Percentiles rank a stretch among this genome's conserved stretches.
phyloP scores from a whole-genome alignment of 2,888 invertebrate species.

The Drosophila quinaria region DNA sequence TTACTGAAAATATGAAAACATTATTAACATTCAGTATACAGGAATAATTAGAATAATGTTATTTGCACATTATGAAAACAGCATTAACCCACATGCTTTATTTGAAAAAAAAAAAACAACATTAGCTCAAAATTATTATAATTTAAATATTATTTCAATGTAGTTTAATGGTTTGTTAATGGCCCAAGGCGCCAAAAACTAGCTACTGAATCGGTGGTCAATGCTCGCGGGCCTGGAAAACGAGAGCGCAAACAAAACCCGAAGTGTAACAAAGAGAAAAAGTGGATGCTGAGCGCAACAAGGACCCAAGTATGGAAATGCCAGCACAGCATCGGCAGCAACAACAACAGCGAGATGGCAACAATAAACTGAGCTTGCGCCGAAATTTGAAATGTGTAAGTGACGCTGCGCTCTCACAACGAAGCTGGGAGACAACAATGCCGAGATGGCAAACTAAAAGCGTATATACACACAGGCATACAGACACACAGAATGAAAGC shows the following conservation, averaged over 20 bases:
- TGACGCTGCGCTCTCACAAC: constrained; percentile 59
- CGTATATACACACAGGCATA: constrained; percentile 31
- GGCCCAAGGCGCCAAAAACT: constrained; percentile 53
- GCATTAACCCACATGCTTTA: background rate
- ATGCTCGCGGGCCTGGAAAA: constrained; percentile 63
- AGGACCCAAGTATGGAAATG: constrained; percentile 64
- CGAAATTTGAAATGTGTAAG: constrained; percentile 61
- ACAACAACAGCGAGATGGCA: constrained; percentile 51
- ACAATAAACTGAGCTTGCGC: constrained; percentile 82
- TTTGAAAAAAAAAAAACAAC: background rate
- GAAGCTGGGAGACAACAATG: constrained; percentile 67
- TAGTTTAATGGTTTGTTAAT: constrained; percentile 40
- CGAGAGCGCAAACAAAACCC: constrained; percentile 49
- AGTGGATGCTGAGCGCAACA: constrained; percentile 77
- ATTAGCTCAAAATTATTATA: constrained; percentile 19
- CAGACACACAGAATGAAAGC: constrained; percentile 20
- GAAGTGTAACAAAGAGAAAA: constrained; percentile 43
- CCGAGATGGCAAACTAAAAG: constrained; percentile 48
- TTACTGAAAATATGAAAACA: background rate
- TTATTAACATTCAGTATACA: background rate
- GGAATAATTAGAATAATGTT: background rate
- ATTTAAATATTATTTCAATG: constrained; percentile 26
- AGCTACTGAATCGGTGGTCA: constrained; percentile 26
- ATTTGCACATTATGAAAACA: background rate
- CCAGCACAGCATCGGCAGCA: constrained; percentile 56